Percentiles rank a stretch among this genome's conserved stretches.
These are phyloP conservation scores for Rhinopithecus roxellana DNA, from an alignment of 2,113 vertebrate species.

Conservation along the genomic window DNA sequence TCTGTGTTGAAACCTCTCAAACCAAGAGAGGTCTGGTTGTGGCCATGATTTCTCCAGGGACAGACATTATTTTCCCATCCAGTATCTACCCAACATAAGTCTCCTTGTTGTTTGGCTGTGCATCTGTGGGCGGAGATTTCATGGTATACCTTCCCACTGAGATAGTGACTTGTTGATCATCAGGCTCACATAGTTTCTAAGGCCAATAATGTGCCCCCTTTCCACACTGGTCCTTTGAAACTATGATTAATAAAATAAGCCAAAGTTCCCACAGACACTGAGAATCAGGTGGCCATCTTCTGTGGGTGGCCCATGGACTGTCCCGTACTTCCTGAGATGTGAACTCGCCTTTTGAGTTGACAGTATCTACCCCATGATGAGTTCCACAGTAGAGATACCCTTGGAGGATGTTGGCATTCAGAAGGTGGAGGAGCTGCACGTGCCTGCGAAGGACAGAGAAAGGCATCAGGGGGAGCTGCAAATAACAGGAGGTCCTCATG, in stretches of 20 bases:
- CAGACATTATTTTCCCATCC: background rate
- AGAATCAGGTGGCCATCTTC: background rate
- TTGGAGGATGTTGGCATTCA: fast-evolving
- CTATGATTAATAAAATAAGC: background rate
- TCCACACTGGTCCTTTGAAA: fast-evolving
- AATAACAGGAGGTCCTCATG: background rate
- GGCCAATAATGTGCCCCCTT: background rate
- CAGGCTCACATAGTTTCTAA: background rate
- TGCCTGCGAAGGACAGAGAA: background rate
- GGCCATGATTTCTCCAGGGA: background rate
- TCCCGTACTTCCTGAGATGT: background rate
- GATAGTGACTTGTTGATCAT: background rate
- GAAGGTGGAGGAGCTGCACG: fast-evolving
- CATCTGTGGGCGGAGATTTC: background rate
- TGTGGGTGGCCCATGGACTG: background rate
- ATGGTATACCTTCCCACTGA: background rate
- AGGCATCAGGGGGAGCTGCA: no score
- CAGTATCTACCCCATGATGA: no score
- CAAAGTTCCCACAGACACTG: fast-evolving
- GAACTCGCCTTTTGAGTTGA: background rate
- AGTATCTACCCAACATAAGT: no score
- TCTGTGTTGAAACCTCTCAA: background rate
- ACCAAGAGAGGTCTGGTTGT: background rate
- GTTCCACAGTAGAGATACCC: fast-evolving
- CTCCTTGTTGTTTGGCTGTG: background rate